These are phyloP conservation scores for Brachionus koreanus DNA, from an alignment of 1,140 invertebrate species.

Conservation along the genomic window DNA sequence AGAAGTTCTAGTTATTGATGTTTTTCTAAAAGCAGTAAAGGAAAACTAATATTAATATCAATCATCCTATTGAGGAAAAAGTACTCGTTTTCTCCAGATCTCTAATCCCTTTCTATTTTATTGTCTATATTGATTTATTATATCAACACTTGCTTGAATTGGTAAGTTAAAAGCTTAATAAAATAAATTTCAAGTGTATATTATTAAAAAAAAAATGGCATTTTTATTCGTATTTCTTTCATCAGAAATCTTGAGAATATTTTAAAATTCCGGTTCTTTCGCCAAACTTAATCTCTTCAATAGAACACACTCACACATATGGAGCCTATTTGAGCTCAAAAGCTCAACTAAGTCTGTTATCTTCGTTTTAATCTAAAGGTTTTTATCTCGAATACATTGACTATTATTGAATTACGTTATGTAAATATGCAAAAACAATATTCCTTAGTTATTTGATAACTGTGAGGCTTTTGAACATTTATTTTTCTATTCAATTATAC, in stretches of 20 bases:
- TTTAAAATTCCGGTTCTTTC: not conserved
- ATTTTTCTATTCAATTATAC: too few relatives aligned
- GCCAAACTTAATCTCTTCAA: not conserved
- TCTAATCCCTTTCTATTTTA: not conserved
- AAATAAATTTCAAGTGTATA: not conserved
- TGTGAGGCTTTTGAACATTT: not conserved
- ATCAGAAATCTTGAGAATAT: not conserved
- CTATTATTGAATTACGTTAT: slow-evolving; percentile 19
- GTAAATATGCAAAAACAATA: not conserved
- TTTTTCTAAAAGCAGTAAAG: not conserved
- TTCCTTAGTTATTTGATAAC: not conserved
- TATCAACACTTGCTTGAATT: slow-evolving; percentile 19
- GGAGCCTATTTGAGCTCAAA: not conserved
- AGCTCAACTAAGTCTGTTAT: not conserved
- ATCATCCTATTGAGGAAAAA: slow-evolving; percentile 26
- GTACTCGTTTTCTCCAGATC: not conserved
- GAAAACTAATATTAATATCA: slow-evolving; percentile 25
- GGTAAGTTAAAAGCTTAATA: not conserved
- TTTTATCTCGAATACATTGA: slow-evolving; percentile 11
- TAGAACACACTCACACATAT: not conserved
- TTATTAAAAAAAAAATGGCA: slow-evolving; percentile 21
- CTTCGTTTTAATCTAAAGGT: not conserved
- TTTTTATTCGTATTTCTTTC: slow-evolving; percentile 1
- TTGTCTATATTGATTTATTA: slow-evolving; percentile 26
- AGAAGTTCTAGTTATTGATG: slow-evolving; percentile 23